phyloP scores from a whole-genome alignment of 2,797 vertebrate genomes.

The Erethizon dorsatum region DNA sequence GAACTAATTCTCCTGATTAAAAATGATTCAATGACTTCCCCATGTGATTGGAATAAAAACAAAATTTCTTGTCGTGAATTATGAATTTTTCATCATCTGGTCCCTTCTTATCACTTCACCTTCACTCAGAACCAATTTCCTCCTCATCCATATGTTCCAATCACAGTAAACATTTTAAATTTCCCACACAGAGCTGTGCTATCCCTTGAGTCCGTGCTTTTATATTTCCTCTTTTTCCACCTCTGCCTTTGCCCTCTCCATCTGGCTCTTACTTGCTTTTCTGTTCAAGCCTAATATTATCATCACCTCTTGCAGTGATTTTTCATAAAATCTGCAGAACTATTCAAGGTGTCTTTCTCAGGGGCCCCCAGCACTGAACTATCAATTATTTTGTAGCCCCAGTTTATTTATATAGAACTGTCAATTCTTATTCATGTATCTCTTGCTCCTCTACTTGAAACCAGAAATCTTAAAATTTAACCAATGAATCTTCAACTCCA shows the following conservation, averaged over 20 bases:
- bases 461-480: background rate
- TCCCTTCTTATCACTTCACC: background rate
- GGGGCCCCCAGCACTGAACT: accelerated
- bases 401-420: background rate
- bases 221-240: background rate
- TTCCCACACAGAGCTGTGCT: background rate
- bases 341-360: background rate
- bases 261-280: background rate
- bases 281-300: background rate
- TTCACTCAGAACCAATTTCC: background rate
- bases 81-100: background rate
- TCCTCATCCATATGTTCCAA: background rate
- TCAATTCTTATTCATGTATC: background rate
- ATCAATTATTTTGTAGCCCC: background rate
- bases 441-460: background rate
- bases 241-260: background rate
- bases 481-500: background rate
- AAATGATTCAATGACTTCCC: background rate
- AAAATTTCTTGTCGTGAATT: background rate
- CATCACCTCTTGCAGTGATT: background rate
- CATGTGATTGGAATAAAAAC: background rate
- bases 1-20: background rate
- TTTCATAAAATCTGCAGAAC: background rate
- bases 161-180: background rate
- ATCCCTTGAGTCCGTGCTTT: background rate